Percentiles rank a stretch among this genome's conserved stretches.
Conservation (phyloP, 2,888 invertebrate species). For the Pollenia amentaria region DNA sequence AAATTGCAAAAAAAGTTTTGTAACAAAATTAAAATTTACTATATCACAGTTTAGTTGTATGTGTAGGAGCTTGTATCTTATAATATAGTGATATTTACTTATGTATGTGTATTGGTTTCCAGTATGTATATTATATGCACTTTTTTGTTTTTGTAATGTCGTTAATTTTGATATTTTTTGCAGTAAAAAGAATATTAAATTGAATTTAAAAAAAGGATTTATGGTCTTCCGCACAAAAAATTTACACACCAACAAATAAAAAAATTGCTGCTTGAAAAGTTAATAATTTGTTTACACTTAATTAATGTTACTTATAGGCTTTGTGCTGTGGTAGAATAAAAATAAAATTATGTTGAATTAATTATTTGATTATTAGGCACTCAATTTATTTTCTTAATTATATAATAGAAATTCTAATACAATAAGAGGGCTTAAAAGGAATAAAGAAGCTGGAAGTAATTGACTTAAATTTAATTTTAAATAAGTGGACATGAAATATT, state of each 20-base stretch:
- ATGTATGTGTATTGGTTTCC: constrained; percentile 15
- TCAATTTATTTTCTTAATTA: constrained; percentile 23
- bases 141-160: constrained; percentile 35
- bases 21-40: constrained; percentile 68
- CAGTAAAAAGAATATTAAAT: constrained; percentile 44
- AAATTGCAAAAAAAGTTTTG: constrained; percentile 28
- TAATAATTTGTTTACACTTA: constrained; percentile 51
- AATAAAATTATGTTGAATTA: background rate
- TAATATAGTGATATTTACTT: background rate
- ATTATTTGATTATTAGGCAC: background rate
- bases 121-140: constrained; percentile 16
- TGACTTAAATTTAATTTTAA: background rate
- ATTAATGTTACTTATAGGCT: constrained; percentile 45
- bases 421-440: background rate
- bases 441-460: background rate
- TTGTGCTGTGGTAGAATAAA: background rate
- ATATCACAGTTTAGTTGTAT: background rate
- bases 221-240: constrained; percentile 33
- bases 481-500: background rate
- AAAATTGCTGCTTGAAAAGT: constrained; percentile 32
- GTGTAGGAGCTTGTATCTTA: constrained; percentile 12
- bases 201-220: constrained; percentile 65
- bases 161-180: constrained; percentile 39
- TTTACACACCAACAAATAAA: background rate
- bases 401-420: background rate